Base-by-base conservation (phyloP, 2,113 vertebrate species). In the Pagrus major region DNA sequence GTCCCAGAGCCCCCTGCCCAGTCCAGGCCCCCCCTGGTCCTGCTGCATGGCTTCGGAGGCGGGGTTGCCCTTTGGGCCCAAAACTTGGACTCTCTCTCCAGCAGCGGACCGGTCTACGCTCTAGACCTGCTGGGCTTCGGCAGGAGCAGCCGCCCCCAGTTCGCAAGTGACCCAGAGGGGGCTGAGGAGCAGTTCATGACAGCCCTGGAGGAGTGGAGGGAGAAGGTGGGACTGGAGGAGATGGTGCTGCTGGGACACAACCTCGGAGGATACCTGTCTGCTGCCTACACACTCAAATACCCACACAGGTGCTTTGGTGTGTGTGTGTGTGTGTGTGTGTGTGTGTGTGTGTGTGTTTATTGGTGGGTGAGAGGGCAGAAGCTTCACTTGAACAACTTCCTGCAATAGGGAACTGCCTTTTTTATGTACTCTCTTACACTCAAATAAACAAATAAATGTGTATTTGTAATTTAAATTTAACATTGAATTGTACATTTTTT, bases 191-290 rank as follows among this genome's bases (percentile, higher is more conserved):
- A 96, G 93, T 98, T 98, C 84, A 93, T 99, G 84, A 92, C 92
- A 7, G 95, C 97, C 16, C 94, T 99, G 87, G 97, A 99, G 85
- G 96, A 97, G 55, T 99, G 97, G 97, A 95, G 97, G 82, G 93
- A 92, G 61, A 94, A 91, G 18, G 82, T 97, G 54, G 96, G 96
- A 11, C 81, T 98, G 93, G 95, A 97, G 85, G 93, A 93, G 69
- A 94, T 99, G 95, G 95, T 98, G 91, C 89, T 99, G 77, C 95
- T 99, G 61, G 98, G 98, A 76, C 98, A 99, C 90, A 97, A 98
- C 90, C 92, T 98, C 1, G 97, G 98, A 80, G 97, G 96, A 65
- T 99, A 96, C 89, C 88, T 99, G 90, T 95, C 96, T 83, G 94
- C 96, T 74, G 96, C 96, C 67, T 99, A 98, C 65, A 90, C 97